These are phyloP conservation scores for Apis laboriosa DNA, from an alignment of 1,140 invertebrate species.

Conservation along the genomic window DNA sequence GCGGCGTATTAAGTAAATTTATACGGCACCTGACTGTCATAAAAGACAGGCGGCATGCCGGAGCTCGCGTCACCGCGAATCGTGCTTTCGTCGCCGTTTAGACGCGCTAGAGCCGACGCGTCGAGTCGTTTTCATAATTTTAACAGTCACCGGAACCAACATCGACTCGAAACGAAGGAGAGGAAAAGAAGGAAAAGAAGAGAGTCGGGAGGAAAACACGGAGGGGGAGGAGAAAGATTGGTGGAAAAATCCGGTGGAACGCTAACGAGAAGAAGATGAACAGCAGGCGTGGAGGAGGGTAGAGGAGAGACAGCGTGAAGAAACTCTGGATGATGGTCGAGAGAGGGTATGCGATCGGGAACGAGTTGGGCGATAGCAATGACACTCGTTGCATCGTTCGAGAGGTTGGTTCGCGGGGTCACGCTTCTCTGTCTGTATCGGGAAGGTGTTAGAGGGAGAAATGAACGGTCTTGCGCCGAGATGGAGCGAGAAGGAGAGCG, in stretches of 20 bases:
- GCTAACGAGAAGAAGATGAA: constrained; percentile 29
- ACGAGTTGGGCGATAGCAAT: constrained; percentile 23
- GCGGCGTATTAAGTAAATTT: constrained; percentile 66
- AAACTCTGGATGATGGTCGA: background rate
- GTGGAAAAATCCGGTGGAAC: background rate
- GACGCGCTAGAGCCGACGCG: constrained; percentile 10
- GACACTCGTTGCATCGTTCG: constrained; percentile 17
- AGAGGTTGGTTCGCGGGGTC: constrained; percentile 40
- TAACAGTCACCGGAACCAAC: constrained; percentile 3
- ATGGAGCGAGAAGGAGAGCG: constrained; percentile 40
- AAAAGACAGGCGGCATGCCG: constrained; percentile 64
- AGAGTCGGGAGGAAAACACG: no score
- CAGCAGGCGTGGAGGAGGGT: background rate
- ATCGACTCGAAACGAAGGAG: background rate
- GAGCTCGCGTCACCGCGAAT: constrained; percentile 54
- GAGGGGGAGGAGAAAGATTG: background rate
- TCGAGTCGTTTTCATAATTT: constrained; percentile 45
- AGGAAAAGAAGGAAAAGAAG: constrained; percentile 23
- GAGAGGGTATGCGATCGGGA: constrained; percentile 29
- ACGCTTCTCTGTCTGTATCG: background rate
- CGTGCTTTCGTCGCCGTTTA: constrained; percentile 61
- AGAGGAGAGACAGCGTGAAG: background rate
- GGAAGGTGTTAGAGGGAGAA: background rate
- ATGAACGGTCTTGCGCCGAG: no score
- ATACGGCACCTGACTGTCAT: constrained; percentile 67